Base-by-base conservation (phyloP, 2,113 vertebrate genomes). In the Takifugu bimaculatus region DNA sequence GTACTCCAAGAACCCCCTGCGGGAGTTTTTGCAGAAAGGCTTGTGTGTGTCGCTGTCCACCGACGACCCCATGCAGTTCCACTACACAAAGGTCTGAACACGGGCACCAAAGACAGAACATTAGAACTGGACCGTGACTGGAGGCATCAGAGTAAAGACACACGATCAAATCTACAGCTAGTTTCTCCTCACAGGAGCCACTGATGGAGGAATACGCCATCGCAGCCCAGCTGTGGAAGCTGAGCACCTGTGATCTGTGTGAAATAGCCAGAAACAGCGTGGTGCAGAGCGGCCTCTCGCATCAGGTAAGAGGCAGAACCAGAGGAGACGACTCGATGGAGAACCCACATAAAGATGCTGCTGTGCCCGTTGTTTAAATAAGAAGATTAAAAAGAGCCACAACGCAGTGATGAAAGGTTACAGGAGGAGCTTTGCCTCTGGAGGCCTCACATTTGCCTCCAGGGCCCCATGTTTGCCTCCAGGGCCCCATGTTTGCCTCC, bases 181-280 rank as follows among this genome's bases (percentile, higher is more conserved):
- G 57, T 54, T 13, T 12, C 4, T 14, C 56, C 3, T 20, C 51
- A 26, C 45, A 89, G 88, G 88, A 89, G 57, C 73, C 88, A 2
- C 28, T 89, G 80, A 89, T 89, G 88, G 88, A 89, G 79, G 88
- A 99, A 81, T 99, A 99, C 0, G 97, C 97, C 47, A 99, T 99
- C 14, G 97, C 97, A 13, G 97, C 93, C 26, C 97, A 99, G 87
- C 92, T 99, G 74, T 99, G 96, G 96, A 99, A 98, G 84, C 92
- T 99, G 32, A 99, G 93, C 79, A 99, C 97, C 0, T 99, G 97
- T 44, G 97, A 99, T 65, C 60, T 95, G 75, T 99, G 96, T 70
- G 97, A 99, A 79, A 96, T 99, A 7, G 96, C 97, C 70, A 90
- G 96, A 71, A 99, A 99, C 88, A 99, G 97, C 0, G 95, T 99